Base-by-base conservation (phyloP, 2,113 vertebrate genomes). In the Clarias gariepinus region DNA sequence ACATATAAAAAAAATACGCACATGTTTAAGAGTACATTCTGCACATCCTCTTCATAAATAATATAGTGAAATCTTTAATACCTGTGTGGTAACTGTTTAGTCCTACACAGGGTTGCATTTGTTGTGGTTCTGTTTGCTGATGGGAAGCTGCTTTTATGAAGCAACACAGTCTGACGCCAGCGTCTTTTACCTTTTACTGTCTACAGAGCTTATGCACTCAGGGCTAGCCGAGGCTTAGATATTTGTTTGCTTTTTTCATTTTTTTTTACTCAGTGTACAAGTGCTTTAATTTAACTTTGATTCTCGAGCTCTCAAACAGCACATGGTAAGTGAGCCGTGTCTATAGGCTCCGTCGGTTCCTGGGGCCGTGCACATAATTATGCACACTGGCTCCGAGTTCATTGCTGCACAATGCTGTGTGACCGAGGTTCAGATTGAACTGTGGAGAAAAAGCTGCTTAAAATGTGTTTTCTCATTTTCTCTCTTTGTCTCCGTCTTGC, bases 401-500 rank as follows among this genome's bases (percentile, higher is more conserved):
- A 82, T 47, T 52, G 74, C 58, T 55, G 41, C 84, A 78, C 52
- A 84, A 57, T 69, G 58, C 74, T 66, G 30, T 52, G 21, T 77
- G 64, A 77, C 83, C 18, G 19, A 33, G 25, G 84, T 78, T 64
- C 28, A 71, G 66, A 53, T 83, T 66, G 57, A 83, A 57, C n/a
- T 5, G 30, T 71, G 61, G 47, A 64, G 53, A 52, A 86, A 13
- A 77, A 52, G 23, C 73, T 76, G 23, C 73, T 76, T 52, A 71
- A 73, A 25, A 52, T 76, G 21, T 76, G 41, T 90, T 91, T 84
- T 92, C 85, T 91, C 71, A 81, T 84, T 86, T 76, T 81, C 85
- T 91, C 63, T 82, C 91, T 92, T 89, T 89, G 71, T 81, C 83
- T 87, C 86, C 55, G 87, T 90, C 91, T 91, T 89, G 86, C 83